Percentiles rank a stretch among this genome's conserved stretches.
Conservation (phyloP, 2,113 vertebrate genomes). For the Ochotona curzoniae region DNA sequence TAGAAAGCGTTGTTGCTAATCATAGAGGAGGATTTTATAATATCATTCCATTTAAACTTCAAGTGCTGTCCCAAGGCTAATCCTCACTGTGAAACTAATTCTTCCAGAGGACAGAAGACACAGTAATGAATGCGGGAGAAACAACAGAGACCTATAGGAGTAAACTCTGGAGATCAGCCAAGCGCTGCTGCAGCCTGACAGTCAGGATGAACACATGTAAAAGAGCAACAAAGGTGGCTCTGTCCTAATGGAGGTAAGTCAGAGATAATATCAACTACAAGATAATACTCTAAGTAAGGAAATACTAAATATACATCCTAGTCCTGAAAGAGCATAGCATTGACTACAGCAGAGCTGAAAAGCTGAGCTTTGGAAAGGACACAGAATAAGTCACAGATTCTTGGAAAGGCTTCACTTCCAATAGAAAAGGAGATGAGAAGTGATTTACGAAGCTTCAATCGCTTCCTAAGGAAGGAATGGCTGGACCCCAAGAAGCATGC, state of each 20-base stretch:
- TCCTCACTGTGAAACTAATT: slow-evolving; percentile 53
- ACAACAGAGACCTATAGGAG: slow-evolving; percentile 57
- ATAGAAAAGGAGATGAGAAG: neutral
- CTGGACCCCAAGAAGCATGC: neutral
- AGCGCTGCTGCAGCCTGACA: neutral
- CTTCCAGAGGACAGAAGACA: slow-evolving; percentile 38
- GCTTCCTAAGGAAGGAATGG: neutral
- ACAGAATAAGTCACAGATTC: neutral
- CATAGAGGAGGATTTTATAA: slow-evolving; percentile 59
- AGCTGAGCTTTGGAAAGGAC: neutral
- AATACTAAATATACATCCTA: neutral
- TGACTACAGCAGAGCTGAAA: neutral
- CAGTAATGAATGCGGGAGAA: neutral
- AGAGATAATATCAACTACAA: neutral
- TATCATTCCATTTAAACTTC: slow-evolving; percentile 62
- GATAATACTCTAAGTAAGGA: neutral
- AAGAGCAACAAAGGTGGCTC: neutral
- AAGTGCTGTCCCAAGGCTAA: slow-evolving; percentile 48
- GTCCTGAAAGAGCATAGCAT: neutral
- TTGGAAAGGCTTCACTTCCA: neutral
- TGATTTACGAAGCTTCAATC: neutral
- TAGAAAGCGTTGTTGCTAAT: slow-evolving; percentile 42
- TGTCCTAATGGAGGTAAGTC: neutral
- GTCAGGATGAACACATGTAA: neutral
- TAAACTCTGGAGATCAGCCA: neutral